Conservation (phyloP, 2,888 invertebrate species). For the Euplagia quadripunctaria region DNA sequence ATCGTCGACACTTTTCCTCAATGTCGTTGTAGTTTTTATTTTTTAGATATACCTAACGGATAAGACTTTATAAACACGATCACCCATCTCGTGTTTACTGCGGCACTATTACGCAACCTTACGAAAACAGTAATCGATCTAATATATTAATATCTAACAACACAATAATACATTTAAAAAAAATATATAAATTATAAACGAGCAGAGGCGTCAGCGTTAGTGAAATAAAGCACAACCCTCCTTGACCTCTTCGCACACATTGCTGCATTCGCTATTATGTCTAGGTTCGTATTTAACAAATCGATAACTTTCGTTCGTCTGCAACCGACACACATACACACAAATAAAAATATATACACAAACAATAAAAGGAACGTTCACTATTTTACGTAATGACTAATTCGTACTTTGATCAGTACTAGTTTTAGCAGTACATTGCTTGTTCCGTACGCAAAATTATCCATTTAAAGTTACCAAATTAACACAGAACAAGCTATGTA, state of each 20-base stretch:
- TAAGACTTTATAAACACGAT: not conserved
- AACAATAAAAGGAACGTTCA: constrained; percentile 6
- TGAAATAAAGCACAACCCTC: constrained; percentile 52
- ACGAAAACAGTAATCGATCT: not conserved
- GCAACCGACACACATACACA: constrained; percentile 23
- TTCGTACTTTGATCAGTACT: constrained; percentile 3
- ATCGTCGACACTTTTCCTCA: not conserved
- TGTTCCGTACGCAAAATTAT: too few species aligned
- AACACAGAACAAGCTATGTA: not conserved
- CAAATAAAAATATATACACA: not conserved
- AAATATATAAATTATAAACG: constrained; percentile 25
- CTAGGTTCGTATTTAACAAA: constrained; percentile 58
- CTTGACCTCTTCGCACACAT: constrained; percentile 64
- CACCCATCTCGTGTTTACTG: not conserved
- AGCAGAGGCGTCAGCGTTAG: constrained; percentile 36
- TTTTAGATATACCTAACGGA: not conserved
- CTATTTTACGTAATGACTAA: constrained; percentile 4
- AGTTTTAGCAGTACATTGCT: not conserved
- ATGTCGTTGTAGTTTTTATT: not conserved
- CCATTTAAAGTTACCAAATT: not conserved
- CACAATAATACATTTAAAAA: not conserved
- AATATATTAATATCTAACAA: not conserved
- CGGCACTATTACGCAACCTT: not conserved
- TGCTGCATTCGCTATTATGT: constrained; percentile 61
- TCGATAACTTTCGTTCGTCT: constrained; percentile 62